Evolutionary conservation across 2,113 vertebrate genomes (phyloP).

Genomic region (Camarhynchus parvulus): DNA sequence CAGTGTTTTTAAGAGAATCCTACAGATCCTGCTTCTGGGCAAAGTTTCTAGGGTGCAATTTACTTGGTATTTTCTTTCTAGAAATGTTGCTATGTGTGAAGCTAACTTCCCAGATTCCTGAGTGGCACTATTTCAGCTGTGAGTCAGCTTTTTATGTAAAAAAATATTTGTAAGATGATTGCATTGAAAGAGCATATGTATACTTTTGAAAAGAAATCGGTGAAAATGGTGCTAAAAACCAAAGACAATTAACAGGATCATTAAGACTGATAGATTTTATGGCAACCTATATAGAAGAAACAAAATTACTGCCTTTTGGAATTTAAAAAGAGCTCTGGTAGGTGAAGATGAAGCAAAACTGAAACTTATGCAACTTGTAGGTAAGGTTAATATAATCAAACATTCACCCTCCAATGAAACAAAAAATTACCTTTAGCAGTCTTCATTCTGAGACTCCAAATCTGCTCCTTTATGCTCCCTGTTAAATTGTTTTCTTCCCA

Average conservation of each 20-base stretch:
- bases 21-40: background rate
- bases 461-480: background rate
- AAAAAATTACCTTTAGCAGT: background rate
- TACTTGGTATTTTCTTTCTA: background rate
- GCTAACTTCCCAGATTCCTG: background rate
- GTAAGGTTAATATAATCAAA: background rate
- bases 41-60: background rate
- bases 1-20: background rate
- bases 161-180: background rate
- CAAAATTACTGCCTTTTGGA: constrained; percentile 20
- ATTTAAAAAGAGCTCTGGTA: background rate
- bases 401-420: background rate
- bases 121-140: background rate
- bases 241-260: constrained; percentile 34
- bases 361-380: background rate
- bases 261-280: constrained; percentile 54
- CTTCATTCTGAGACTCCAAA: background rate
- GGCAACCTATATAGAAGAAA: constrained; percentile 39
- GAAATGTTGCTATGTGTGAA: background rate
- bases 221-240: constrained; percentile 41
- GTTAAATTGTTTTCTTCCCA: background rate
- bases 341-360: constrained; percentile 6
- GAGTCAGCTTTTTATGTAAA: background rate
- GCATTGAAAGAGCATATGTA: background rate
- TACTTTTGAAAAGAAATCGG: background rate